Evolutionary conservation across 2,113 vertebrate species (phyloP), one percentile per base, ranked within the genome.

Genomic region (Emydocephalus ijimae): DNA sequence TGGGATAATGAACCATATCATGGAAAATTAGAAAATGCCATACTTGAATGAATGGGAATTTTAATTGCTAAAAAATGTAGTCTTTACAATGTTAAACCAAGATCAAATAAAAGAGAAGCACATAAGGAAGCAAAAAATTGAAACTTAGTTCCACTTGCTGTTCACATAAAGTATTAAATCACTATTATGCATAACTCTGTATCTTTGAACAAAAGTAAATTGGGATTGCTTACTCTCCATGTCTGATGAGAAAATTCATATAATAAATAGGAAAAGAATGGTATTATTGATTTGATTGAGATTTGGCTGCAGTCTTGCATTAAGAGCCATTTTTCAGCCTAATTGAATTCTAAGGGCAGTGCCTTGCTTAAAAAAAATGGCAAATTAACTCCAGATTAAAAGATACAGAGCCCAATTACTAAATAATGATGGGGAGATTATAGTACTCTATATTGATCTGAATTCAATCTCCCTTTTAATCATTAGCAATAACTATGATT

Each of bases 21-120:
- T 64, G n/a, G 20, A 93, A 52, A 87, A 95, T 90, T 89, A 3
- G 0, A 85, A 94, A 94, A 8, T 91, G 29, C 12, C 15, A 1
- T 87, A 85, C 7, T 87, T 93, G 3, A 94, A 91, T 86, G 5
- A 55, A 85, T 6, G 89, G 56, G 86, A 92, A 92, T 1, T 87
- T 12, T 88, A 24, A 57, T 92, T 74, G 15, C 1, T 92, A 48
- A 86, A 93, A 93, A 43, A 94, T 92, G 52, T 48, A 95, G 96
- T 12, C 91, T 94, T 15, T 26, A 94, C 61, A 93, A 95, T 1
- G 90, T 93, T 11, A 26, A 89, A 86, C n/a, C 54, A 64, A 86
- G 74, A 91, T 95, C 88, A 87, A 90, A 86, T 94, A 64, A 90
- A 95, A 7, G 2, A 0, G 2, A 34, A 64, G 48, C 23, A 90